Conservation (phyloP, 2,797 vertebrate genomes). For the Xiphophorus birchmanni region DNA sequence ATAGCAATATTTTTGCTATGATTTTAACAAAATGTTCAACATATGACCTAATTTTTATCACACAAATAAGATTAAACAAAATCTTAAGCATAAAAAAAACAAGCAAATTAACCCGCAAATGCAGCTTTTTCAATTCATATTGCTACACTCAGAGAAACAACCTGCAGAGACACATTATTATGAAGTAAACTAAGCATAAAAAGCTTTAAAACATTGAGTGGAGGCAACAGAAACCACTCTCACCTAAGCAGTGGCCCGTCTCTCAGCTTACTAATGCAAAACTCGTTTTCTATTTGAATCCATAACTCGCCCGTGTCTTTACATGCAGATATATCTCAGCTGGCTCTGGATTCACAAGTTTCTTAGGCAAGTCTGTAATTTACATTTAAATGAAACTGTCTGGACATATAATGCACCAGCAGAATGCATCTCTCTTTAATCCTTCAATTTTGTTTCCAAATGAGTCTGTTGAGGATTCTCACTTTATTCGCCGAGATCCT, state of each 20-base stretch:
- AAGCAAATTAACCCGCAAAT: not conserved
- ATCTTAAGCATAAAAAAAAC: not conserved
- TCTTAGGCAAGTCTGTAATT: conserved; percentile 43
- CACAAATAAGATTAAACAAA: not conserved
- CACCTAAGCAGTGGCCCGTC: not conserved
- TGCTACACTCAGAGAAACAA: not conserved
- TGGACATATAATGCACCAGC: conserved; percentile 20
- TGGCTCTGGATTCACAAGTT: conserved; percentile 5
- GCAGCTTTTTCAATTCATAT: not conserved
- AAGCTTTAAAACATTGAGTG: not conserved
- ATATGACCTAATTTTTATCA: not conserved
- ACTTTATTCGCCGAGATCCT: conserved; percentile 26
- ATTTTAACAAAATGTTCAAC: not conserved
- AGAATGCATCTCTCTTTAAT: conserved; percentile 48
- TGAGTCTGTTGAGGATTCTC: conserved; percentile 45
- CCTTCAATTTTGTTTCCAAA: conserved; percentile 50
- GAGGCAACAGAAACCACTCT: not conserved
- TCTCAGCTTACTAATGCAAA: conserved; percentile 6
- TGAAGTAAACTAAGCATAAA: not conserved
- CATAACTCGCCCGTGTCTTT: conserved; percentile 18
- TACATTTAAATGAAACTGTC: conserved; percentile 67
- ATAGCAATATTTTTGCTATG: not conserved
- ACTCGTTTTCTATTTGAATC: conserved; percentile 14
- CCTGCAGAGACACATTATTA: not conserved
- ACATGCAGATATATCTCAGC: conserved; percentile 10